Evolutionary conservation across 1,140 invertebrate genomes (phyloP).

Genomic region (Venturia canescens): DNA sequence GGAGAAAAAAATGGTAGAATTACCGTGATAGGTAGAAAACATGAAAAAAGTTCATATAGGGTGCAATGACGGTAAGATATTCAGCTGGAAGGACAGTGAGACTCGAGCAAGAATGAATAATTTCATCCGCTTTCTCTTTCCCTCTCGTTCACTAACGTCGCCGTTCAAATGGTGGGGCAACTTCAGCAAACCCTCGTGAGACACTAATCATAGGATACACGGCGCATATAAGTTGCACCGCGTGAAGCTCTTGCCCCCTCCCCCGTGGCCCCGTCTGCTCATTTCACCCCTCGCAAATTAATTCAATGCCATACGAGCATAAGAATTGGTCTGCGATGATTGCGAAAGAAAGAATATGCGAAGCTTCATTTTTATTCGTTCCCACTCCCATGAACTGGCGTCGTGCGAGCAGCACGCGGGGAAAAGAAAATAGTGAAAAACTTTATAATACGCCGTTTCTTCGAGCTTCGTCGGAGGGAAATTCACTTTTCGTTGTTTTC

Average conservation of each 20-base stretch:
- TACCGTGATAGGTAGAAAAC: constrained; percentile 26
- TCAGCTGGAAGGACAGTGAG: background rate
- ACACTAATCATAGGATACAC: constrained; percentile 31
- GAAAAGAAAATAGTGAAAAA: background rate
- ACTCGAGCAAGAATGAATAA: background rate
- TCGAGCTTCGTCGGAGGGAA: background rate
- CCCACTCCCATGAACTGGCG: background rate
- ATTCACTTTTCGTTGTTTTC: too few species aligned
- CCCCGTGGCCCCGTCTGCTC: background rate
- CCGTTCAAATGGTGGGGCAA: constrained; percentile 10
- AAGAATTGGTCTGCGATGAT: background rate
- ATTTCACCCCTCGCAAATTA: background rate
- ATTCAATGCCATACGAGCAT: background rate
- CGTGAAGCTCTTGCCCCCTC: background rate
- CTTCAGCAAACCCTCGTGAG: constrained; percentile 12
- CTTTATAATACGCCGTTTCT: background rate
- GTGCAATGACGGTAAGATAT: background rate
- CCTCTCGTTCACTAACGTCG: background rate
- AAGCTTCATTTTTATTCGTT: background rate
- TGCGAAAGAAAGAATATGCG: background rate
- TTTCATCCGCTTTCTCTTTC: background rate
- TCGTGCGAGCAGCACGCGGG: background rate
- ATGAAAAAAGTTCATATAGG: constrained; percentile 17
- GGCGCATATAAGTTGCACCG: constrained; percentile 15
- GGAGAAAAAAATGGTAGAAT: constrained; percentile 42